phyloP scores from a whole-genome alignment of 2,888 invertebrate species.

The Athalia cordata region DNA sequence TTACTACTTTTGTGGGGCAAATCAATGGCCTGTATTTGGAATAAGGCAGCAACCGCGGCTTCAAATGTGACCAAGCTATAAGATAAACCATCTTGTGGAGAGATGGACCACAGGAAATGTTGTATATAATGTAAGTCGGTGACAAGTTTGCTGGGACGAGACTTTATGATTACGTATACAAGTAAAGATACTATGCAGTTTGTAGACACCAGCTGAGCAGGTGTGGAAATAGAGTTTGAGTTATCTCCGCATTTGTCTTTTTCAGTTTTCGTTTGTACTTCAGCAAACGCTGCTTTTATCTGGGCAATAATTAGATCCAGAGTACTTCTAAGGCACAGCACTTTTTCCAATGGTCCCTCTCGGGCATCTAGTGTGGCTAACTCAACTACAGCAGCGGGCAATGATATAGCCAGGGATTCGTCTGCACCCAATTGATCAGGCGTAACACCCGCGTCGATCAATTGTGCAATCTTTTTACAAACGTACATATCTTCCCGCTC shows the following conservation, averaged over 20 bases:
- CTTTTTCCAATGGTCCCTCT: constrained; percentile 72
- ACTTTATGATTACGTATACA: constrained; percentile 71
- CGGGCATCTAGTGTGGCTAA: constrained; percentile 72
- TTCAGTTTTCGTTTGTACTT: constrained; percentile 60
- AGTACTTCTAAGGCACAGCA: constrained; percentile 72
- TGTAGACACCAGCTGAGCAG: constrained; percentile 51
- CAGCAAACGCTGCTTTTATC: constrained; percentile 72
- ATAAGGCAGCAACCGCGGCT: constrained; percentile 55
- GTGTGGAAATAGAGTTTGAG: constrained; percentile 49
- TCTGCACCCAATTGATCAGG: constrained; percentile 72
- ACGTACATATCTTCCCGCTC: constrained; percentile 66
- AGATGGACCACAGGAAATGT: constrained; percentile 66
- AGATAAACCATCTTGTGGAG: constrained; percentile 56
- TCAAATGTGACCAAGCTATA: constrained; percentile 58
- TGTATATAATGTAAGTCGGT: constrained; percentile 74
- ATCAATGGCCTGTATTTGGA: constrained; percentile 51
- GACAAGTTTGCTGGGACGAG: constrained; percentile 71
- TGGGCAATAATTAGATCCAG: constrained; percentile 74
- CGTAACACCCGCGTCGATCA: constrained; percentile 67
- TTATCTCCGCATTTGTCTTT: constrained; percentile 32
- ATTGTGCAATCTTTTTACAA: constrained; percentile 66
- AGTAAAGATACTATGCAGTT: constrained; percentile 71
- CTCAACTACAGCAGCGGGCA: constrained; percentile 75
- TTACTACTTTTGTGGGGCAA: constrained; percentile 54
- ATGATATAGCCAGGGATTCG: constrained; percentile 69